phyloP scores from a whole-genome alignment of 2,113 vertebrate genomes.

The Malaclemys terrapin region DNA sequence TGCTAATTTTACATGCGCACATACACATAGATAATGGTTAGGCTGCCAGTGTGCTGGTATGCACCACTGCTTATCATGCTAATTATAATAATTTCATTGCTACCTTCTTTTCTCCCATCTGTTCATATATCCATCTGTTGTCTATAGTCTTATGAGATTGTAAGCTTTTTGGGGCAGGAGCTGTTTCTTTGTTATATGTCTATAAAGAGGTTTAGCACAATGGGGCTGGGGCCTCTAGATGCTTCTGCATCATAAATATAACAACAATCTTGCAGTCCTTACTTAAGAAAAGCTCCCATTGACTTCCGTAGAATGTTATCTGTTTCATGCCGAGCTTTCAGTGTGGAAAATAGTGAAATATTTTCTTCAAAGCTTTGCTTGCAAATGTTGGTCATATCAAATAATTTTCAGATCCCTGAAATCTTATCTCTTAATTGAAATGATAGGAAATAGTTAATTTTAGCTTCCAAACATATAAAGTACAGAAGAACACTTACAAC shows the following conservation, averaged over 20 bases:
- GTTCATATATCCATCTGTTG: slow-evolving; percentile 60
- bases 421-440: not conserved
- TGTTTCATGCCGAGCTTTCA: not conserved
- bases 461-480: not conserved
- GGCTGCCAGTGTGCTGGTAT: slow-evolving; percentile 51
- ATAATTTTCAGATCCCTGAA: not conserved
- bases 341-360: not conserved
- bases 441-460: not conserved
- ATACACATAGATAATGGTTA: slow-evolving; percentile 26
- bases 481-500: not conserved
- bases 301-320: not conserved
- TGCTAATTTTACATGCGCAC: slow-evolving; percentile 23
- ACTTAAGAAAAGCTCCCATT: not conserved
- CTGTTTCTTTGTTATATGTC: slow-evolving; percentile 41
- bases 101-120: slow-evolving; percentile 71
- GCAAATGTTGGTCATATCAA: not conserved
- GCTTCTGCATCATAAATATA: not conserved
- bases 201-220: slow-evolving; percentile 22
- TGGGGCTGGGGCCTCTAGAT: not conserved
- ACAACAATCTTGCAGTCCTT: not conserved
- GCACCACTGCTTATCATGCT: slow-evolving; percentile 64
- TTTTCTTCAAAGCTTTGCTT: not conserved
- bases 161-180: not conserved
- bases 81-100: slow-evolving; percentile 65
- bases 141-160: slow-evolving; percentile 52